Evolutionary conservation across 2,113 vertebrate genomes (phyloP).

Genomic region (Hirundichthys speculiger): DNA sequence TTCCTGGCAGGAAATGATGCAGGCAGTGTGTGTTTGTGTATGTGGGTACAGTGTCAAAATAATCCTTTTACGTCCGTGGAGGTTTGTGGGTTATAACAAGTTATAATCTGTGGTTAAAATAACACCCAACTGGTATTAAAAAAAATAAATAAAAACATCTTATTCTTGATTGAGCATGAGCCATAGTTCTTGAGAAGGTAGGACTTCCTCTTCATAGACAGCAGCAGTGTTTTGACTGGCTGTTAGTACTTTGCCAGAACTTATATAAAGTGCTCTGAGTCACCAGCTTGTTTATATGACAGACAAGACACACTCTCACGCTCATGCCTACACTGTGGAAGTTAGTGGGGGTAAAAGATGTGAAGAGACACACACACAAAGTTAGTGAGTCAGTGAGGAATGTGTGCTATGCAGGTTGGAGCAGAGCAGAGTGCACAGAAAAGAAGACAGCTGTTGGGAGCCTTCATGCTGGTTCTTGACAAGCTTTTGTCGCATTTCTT

Average conservation of each 20-base stretch:
- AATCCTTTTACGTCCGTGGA: slow-evolving; percentile 16
- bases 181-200: neutral
- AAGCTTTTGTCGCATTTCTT: slow-evolving; percentile 31
- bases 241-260: slow-evolving; percentile 12
- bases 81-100: neutral
- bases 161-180: neutral
- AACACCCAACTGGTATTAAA: neutral
- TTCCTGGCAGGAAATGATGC: slow-evolving; percentile 68
- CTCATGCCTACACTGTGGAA: neutral
- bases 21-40: slow-evolving; percentile 1
- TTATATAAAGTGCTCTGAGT: slow-evolving; percentile 63
- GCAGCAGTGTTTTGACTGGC: slow-evolving; percentile 31
- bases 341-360: slow-evolving; percentile 17
- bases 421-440: slow-evolving; percentile 38
- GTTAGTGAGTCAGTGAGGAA: slow-evolving; percentile 75
- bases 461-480: slow-evolving; percentile 66
- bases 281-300: slow-evolving; percentile 55
- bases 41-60: slow-evolving; percentile 25
- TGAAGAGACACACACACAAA: slow-evolving; percentile 27
- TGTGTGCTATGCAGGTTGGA: slow-evolving; percentile 60
- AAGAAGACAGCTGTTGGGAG: slow-evolving; percentile 68
- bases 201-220: neutral
- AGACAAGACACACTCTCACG: slow-evolving; percentile 18
- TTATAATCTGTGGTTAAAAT: neutral
- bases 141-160: neutral